Evolutionary conservation across 2,888 invertebrate genomes (phyloP).

Genomic region (Phragmatobia fuliginosa): DNA sequence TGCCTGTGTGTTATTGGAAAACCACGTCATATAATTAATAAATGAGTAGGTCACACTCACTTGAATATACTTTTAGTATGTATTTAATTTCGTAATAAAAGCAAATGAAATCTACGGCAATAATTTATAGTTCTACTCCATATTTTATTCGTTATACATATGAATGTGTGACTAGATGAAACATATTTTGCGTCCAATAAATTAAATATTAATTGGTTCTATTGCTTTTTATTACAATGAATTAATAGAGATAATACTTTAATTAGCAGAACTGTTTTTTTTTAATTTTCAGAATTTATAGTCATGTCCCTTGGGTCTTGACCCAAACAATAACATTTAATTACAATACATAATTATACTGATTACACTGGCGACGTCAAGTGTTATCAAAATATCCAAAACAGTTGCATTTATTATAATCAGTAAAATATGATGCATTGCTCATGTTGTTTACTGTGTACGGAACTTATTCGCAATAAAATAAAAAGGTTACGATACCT

Average conservation of each 20-base stretch:
- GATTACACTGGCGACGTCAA: not conserved
- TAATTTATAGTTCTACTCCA: not conserved
- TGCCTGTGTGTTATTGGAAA: not conserved
- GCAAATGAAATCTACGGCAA: not conserved
- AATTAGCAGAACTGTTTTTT: not conserved
- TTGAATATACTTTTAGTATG: not conserved
- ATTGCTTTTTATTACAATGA: not conserved
- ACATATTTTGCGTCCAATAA: not conserved
- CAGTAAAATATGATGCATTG: not conserved
- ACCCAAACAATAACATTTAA: not conserved
- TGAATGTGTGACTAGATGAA: not conserved
- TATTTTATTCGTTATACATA: not conserved
- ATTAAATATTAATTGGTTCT: not conserved
- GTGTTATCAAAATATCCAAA: constrained; percentile 1
- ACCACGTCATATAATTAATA: not conserved
- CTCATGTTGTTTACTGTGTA: too few relatives aligned
- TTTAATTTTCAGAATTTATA: not conserved
- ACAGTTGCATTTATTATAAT: not conserved
- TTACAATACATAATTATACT: not conserved
- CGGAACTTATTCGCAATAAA: too few relatives aligned
- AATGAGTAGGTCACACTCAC: not conserved
- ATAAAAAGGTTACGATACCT: too few relatives aligned
- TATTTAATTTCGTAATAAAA: not conserved
- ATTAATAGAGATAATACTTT: not conserved
- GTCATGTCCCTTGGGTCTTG: not conserved